Percentiles rank a stretch among this genome's conserved stretches.
These are phyloP conservation scores for Pelodiscus sinensis DNA, from an alignment of 2,113 vertebrate genomes.

Conservation along the genomic window DNA sequence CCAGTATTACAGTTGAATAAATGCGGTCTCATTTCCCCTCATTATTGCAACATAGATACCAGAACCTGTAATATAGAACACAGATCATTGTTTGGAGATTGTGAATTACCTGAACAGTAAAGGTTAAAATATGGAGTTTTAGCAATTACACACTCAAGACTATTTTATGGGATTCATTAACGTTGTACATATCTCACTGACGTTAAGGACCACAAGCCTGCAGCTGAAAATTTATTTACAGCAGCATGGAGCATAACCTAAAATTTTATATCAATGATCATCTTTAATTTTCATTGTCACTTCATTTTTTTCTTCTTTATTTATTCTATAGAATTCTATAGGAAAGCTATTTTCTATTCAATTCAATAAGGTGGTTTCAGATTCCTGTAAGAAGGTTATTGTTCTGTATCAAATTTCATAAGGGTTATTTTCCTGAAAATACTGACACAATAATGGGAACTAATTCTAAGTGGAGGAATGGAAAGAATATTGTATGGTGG, in stretches of 20 bases:
- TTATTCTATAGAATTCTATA: neutral
- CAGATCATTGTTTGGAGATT: neutral
- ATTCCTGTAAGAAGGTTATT: neutral
- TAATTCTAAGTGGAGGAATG: neutral
- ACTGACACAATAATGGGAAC: no score
- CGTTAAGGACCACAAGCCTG: neutral
- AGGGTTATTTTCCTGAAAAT: neutral
- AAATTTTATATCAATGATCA: constrained; percentile 30
- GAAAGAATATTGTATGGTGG: neutral
- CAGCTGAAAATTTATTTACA: constrained; percentile 11
- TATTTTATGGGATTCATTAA: neutral
- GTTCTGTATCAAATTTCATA: neutral
- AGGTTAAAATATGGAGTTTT: neutral
- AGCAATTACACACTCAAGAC: constrained; percentile 17
- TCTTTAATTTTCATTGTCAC: neutral
- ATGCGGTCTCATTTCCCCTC: neutral
- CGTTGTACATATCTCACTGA: neutral
- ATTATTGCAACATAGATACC: neutral
- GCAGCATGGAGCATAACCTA: constrained; percentile 32
- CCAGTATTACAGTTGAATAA: constrained; percentile 19
- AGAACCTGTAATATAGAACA: neutral
- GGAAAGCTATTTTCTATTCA: neutral
- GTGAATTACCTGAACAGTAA: neutral
- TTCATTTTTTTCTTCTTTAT: accelerated
- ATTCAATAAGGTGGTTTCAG: constrained; percentile 2